Conservation (phyloP, 2,113 vertebrate genomes). For the Hypanus sabinus region DNA sequence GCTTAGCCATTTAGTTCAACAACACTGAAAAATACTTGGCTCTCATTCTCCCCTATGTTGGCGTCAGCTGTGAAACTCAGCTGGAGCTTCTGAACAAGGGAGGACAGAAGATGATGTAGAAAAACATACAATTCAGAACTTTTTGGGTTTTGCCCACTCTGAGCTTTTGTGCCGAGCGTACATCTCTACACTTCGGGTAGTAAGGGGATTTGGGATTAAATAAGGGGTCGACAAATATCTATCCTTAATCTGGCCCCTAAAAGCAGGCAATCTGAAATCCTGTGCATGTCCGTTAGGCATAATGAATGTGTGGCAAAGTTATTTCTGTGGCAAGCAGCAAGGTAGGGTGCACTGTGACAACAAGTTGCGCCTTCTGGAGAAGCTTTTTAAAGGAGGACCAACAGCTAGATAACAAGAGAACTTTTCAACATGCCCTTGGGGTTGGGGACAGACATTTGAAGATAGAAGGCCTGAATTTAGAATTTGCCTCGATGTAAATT, state of each 20-base stretch:
- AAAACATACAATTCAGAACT: too few relatives aligned
- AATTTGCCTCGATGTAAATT: background rate
- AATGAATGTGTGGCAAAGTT: too few relatives aligned
- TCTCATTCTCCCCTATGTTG: background rate
- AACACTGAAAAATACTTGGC: background rate
- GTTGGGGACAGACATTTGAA: background rate
- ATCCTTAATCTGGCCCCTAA: too few relatives aligned
- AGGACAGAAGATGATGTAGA: background rate
- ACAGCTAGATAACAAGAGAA: background rate
- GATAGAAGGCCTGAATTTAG: background rate
- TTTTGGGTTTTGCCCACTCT: too few relatives aligned
- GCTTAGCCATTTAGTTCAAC: background rate
- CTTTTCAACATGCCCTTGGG: background rate
- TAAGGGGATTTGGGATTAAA: background rate
- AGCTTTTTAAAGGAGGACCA: background rate
- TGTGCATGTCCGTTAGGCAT: too few relatives aligned
- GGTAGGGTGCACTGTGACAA: background rate
- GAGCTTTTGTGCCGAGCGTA: background rate
- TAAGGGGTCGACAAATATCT: too few relatives aligned
- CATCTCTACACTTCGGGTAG: background rate
- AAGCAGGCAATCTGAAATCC: too few relatives aligned
- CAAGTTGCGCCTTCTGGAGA: background rate
- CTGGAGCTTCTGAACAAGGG: background rate
- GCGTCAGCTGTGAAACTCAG: background rate
- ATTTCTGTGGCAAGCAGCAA: too few relatives aligned